These are phyloP conservation scores for Tringa solitaria DNA, from an alignment of 2,113 vertebrate genomes.

Conservation along the genomic window DNA sequence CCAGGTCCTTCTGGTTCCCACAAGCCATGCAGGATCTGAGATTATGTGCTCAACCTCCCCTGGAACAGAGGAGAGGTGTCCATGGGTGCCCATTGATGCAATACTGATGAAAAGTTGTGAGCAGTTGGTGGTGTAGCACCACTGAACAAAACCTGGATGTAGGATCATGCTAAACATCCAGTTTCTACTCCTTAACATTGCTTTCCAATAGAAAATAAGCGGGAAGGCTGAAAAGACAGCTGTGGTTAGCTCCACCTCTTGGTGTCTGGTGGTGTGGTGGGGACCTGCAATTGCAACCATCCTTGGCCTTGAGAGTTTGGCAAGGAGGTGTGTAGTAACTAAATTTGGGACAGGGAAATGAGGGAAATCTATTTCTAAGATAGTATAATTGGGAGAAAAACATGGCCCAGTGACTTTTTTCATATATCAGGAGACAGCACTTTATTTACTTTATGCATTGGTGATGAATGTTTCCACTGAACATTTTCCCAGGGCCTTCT, in stretches of 20 bases:
- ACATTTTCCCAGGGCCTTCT: neutral
- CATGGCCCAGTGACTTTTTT: neutral
- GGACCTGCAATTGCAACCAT: neutral
- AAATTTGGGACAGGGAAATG: neutral
- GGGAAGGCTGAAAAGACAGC: neutral
- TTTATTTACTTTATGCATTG: neutral
- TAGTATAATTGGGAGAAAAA: neutral
- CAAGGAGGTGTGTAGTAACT: neutral
- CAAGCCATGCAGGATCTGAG: neutral
- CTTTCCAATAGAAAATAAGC: neutral
- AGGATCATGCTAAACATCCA: neutral
- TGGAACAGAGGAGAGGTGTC: neutral
- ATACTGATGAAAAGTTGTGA: accelerated
- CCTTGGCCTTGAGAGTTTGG: neutral
- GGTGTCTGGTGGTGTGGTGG: accelerated
- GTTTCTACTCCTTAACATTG: neutral
- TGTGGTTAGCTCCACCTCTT: neutral
- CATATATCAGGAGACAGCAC: neutral
- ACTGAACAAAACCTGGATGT: neutral
- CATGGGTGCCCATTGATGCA: neutral
- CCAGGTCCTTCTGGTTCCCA: neutral
- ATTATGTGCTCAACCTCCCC: neutral
- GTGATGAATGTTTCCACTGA: neutral
- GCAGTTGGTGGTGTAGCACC: neutral
- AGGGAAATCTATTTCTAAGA: neutral